A percentile compares a stretch with the other conserved stretches of the same genome.
Conservation (phyloP, 2,113 vertebrate species). For the Marmota monax region DNA sequence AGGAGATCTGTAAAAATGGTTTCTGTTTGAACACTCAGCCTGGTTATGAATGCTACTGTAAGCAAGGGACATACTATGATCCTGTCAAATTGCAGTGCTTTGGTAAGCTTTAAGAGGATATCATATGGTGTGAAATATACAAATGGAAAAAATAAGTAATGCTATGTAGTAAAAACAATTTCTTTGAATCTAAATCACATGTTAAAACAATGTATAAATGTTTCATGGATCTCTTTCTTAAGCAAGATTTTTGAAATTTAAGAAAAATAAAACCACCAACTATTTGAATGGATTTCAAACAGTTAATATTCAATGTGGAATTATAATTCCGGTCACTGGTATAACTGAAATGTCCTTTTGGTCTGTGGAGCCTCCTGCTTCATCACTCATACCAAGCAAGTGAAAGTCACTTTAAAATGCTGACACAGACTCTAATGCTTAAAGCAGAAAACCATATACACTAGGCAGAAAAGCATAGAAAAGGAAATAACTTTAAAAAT, state of each 20-base stretch:
- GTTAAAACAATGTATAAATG: constrained; percentile 50
- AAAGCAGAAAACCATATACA: constrained; percentile 81
- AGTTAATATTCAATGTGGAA: constrained; percentile 78
- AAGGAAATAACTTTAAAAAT: constrained; percentile 83
- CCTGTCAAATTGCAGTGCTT: constrained; percentile 94
- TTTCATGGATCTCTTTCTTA: constrained; percentile 63
- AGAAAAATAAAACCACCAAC: not conserved
- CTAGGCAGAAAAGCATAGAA: constrained; percentile 77
- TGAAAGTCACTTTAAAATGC: constrained; percentile 78
- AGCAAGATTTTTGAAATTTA: constrained; percentile 48
- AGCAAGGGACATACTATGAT: constrained; percentile 96
- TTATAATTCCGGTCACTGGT: constrained; percentile 75
- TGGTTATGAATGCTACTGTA: constrained; percentile 98
- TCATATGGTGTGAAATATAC: constrained; percentile 65
- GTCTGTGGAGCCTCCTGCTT: constrained; percentile 77
- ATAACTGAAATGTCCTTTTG: constrained; percentile 62
- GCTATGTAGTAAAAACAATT: not conserved
- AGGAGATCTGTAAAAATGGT: constrained; percentile 98
- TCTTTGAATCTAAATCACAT: not conserved
- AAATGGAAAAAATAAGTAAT: constrained; percentile 73
- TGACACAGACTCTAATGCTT: constrained; percentile 66
- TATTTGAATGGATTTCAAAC: constrained; percentile 42
- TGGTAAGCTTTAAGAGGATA: constrained; percentile 89
- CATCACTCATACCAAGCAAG: constrained; percentile 73
- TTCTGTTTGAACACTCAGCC: constrained; percentile 94